phyloP scores from a whole-genome alignment of 1,140 invertebrate species.

The Eubasilissa regina region DNA sequence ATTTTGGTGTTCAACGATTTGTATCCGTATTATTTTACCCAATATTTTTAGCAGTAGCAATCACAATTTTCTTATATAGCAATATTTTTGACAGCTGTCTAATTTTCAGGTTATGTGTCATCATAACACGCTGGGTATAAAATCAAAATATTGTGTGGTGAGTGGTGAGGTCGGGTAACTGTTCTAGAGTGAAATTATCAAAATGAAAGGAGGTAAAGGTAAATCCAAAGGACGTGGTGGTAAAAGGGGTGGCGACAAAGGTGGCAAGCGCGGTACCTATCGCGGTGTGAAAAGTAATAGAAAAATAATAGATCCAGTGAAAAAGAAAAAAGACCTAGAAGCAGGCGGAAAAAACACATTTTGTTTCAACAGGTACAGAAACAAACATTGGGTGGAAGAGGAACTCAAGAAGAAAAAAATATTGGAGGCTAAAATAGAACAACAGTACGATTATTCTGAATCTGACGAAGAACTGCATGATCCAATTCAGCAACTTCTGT shows the following conservation, averaged over 20 bases:
- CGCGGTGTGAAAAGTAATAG: constrained; percentile 46
- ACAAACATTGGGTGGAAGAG: constrained; percentile 68
- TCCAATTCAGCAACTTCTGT: constrained; percentile 72
- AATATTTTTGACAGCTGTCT: constrained; percentile 33
- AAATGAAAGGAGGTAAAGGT: constrained; percentile 40
- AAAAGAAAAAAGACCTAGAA: constrained; percentile 62
- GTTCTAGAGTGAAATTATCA: not conserved
- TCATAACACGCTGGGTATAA: not conserved
- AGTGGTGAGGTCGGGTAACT: not conserved
- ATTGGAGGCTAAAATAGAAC: constrained; percentile 63
- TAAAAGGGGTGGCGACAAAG: constrained; percentile 38
- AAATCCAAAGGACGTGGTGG: constrained; percentile 2
- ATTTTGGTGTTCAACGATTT: no score
- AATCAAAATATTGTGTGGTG: not conserved
- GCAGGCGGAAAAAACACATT: constrained; percentile 66
- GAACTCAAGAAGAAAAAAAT: constrained; percentile 65
- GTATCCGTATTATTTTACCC: no score
- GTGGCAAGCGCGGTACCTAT: constrained; percentile 29
- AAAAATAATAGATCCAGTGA: constrained; percentile 44
- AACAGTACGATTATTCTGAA: constrained; percentile 64
- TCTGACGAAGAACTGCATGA: constrained; percentile 72
- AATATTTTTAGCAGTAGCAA: no score
- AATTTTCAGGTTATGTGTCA: constrained; percentile 39
- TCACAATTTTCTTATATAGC: constrained; percentile 14
- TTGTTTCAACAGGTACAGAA: constrained; percentile 70